Base-by-base conservation (phyloP, 2,888 invertebrate genomes). In the Nymphalis c-album region DNA sequence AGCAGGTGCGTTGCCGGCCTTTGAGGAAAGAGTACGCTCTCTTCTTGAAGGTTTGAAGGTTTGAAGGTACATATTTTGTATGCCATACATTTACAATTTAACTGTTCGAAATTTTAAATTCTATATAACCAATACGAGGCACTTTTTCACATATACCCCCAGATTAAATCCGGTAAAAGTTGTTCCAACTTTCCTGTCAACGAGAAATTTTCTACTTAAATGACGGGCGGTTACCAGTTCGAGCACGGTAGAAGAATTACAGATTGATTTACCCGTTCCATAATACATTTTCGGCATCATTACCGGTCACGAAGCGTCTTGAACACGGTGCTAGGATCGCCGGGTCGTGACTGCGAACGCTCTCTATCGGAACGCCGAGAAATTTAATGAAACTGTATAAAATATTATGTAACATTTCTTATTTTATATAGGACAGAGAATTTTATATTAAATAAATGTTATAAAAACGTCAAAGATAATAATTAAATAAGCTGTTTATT, bases 251-350 rank as follows among this genome's bases (percentile, higher is more conserved):
- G 64, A 64, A 60, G 69, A 70, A 67, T 66, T 59, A 65, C 50
- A 55, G 67, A 70, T 70, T 69, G 71, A 71, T 71, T 68, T 57
- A 53, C 60, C 59, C 66, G 66, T 65, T 69, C 68, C 67, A 65
- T 63, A 69, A 70, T 74, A 73, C 69, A 73, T 74, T 74, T 74
- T 73, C 60, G 69, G 67, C 69, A 63, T 73, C 73, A 55, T 73
- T 66, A 62, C 68, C 60, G 67, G 73, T 73, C 73, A 74, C 73
- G 73, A 74, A 47, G 60, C 63, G 31, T 53, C 64, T 67, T 53
- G 62, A 71, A 60, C 68, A 71, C 68, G 69, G 64, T 60, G 66
- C 55, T 68, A 59, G 62, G 71, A 71, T 65, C 60, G 69, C 65
- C 67, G 22, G 67, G 64, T 74, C 73, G 73, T 74, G 73, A 74